These are phyloP conservation scores for Dynastes hyllus DNA, from an alignment of 2,888 invertebrate species.

Conservation along the genomic window DNA sequence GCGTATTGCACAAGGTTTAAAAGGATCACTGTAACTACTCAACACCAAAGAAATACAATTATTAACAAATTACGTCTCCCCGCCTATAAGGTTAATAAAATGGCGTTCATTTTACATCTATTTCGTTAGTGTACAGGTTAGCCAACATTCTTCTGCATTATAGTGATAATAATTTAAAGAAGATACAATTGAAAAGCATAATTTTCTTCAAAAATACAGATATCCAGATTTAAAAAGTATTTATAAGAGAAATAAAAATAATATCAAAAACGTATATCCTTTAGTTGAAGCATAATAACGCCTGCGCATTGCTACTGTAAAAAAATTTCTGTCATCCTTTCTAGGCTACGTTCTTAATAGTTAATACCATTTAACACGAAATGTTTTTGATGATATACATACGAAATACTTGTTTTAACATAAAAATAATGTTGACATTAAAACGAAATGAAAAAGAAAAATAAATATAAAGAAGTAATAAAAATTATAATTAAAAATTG, in stretches of 20 bases:
- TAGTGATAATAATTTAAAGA: background rate
- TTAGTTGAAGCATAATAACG: background rate
- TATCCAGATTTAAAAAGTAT: background rate
- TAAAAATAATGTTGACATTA: too few species aligned
- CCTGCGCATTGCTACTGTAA: background rate
- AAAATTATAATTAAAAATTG: background rate
- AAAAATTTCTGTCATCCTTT: background rate
- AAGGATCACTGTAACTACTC: conserved; percentile 18
- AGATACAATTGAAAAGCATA: background rate
- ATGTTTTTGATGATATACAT: background rate
- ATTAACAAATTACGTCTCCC: conserved; percentile 64
- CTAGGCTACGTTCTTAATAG: background rate
- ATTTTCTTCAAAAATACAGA: background rate
- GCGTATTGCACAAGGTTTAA: conserved; percentile 9
- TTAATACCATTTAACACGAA: background rate
- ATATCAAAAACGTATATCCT: background rate
- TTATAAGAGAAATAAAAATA: background rate
- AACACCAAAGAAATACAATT: conserved; percentile 41
- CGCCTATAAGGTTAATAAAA: conserved; percentile 71
- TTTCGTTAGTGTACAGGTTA: conserved; percentile 56
- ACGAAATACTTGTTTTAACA: background rate
- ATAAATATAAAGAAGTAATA: too few species aligned
- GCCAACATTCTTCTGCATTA: conserved; percentile 54
- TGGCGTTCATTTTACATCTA: conserved; percentile 65
- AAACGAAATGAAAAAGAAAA: too few species aligned